A percentile compares a stretch with the other conserved stretches of the same genome.
These are phyloP conservation scores for Noctilio leporinus DNA, from an alignment of 2,113 vertebrate genomes.

Conservation along the genomic window DNA sequence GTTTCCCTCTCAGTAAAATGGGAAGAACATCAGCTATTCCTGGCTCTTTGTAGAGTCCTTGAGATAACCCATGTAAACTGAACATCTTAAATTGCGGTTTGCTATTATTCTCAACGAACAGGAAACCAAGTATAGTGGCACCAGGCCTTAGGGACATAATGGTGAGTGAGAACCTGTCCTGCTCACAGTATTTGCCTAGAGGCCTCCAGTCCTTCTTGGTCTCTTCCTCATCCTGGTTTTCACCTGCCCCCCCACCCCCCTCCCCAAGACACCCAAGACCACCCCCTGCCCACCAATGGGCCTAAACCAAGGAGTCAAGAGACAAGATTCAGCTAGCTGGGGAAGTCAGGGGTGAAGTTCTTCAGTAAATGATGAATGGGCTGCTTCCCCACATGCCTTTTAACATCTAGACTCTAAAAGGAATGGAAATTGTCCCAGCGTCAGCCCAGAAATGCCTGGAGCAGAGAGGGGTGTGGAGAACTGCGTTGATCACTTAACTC, in stretches of 20 bases:
- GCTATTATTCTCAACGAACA: neutral
- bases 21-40: neutral
- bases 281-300: neutral
- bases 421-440: constrained; percentile 45
- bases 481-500: neutral
- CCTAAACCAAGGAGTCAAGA: neutral
- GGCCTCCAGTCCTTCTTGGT: neutral
- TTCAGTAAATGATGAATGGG: constrained; percentile 11
- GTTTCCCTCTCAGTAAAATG: neutral
- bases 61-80: neutral
- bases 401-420: constrained; percentile 70
- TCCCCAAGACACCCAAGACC: neutral
- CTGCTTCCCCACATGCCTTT: constrained; percentile 42
- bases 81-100: neutral
- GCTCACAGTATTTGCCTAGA: neutral
- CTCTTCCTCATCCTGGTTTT: neutral
- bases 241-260: no score
- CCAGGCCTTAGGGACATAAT: neutral
- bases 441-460: constrained; percentile 14
- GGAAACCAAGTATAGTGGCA: neutral
- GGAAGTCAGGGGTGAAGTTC: neutral
- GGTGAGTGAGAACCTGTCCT: neutral
- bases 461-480: constrained; percentile 36
- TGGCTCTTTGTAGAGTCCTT: neutral
- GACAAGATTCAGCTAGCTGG: neutral